Evolutionary conservation across 2,888 invertebrate genomes (phyloP).

Genomic region (Tenthredo amoena): DNA sequence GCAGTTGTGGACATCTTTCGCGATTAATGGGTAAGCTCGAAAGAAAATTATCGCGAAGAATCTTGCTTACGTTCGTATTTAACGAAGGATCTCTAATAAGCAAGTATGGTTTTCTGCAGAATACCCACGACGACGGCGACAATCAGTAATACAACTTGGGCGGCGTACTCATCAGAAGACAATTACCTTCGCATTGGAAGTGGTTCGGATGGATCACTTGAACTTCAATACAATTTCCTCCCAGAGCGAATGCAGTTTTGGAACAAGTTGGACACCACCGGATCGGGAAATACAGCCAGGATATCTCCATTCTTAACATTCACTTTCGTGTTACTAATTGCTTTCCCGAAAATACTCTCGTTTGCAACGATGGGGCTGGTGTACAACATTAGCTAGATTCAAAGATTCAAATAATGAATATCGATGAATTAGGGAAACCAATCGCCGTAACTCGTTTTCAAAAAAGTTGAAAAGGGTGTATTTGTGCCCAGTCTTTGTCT

Average conservation of each 20-base stretch:
- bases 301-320: neutral
- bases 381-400: neutral
- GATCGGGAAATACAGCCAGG: neutral
- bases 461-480: no score
- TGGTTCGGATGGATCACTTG: neutral
- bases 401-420: neutral
- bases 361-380: neutral
- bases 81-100: neutral
- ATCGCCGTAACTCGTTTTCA: neutral
- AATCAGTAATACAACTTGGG: neutral
- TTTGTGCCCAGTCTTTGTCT: no score
- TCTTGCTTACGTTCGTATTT: neutral
- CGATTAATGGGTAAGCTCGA: neutral
- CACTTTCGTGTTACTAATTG: neutral
- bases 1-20: neutral
- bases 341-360: neutral
- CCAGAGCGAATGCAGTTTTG: neutral
- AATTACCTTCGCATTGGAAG: slow-evolving; percentile 17
- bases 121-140: slow-evolving; percentile 1
- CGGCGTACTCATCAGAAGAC: neutral
- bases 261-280: neutral
- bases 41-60: neutral
- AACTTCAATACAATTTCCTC: neutral
- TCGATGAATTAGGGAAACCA: neutral
- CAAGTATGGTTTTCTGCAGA: neutral